Evolutionary conservation across 2,797 vertebrate genomes (phyloP).

Genomic region (Aulostomus chinensis): DNA sequence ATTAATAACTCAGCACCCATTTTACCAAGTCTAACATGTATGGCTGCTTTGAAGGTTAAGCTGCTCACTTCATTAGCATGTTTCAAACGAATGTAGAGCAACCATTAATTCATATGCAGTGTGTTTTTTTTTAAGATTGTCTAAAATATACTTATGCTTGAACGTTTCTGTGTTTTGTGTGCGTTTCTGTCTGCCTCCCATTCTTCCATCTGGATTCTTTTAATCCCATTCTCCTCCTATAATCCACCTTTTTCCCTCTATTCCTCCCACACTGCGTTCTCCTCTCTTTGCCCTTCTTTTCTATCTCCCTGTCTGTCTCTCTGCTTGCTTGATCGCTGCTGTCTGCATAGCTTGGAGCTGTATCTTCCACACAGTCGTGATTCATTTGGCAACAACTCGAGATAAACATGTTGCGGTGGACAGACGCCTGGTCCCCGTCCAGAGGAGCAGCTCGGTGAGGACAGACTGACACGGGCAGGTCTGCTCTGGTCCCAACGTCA

Average conservation of each 20-base stretch:
- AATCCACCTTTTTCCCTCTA: slow-evolving; percentile 58
- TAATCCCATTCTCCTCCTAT: slow-evolving; percentile 68
- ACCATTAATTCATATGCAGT: slow-evolving; percentile 19
- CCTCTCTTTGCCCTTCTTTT: slow-evolving; percentile 18
- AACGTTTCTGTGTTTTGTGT: slow-evolving; percentile 27
- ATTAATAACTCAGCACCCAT: slow-evolving; percentile 56
- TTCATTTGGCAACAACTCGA: slow-evolving; percentile 63
- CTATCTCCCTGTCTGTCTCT: background rate
- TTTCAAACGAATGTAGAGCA: slow-evolving; percentile 29
- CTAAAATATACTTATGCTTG: no score
- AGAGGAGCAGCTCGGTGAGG: slow-evolving; percentile 51
- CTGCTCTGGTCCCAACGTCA: slow-evolving; percentile 49
- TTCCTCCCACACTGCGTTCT: slow-evolving; percentile 43
- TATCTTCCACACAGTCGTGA: slow-evolving; percentile 45
- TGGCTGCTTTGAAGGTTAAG: slow-evolving; percentile 49
- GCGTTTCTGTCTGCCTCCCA: slow-evolving; percentile 10
- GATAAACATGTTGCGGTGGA: slow-evolving; percentile 72
- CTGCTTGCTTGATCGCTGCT: slow-evolving; percentile 34
- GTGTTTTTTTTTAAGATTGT: slow-evolving; percentile 18
- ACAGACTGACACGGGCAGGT: slow-evolving; percentile 70
- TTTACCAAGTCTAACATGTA: slow-evolving; percentile 52
- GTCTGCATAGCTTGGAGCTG: slow-evolving; percentile 38
- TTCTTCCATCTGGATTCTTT: slow-evolving; percentile 68
- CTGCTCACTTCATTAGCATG: slow-evolving; percentile 24
- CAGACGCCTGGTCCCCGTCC: slow-evolving; percentile 67